These are phyloP conservation scores for Apamea anceps DNA, from an alignment of 2,888 invertebrate genomes.

Conservation along the genomic window DNA sequence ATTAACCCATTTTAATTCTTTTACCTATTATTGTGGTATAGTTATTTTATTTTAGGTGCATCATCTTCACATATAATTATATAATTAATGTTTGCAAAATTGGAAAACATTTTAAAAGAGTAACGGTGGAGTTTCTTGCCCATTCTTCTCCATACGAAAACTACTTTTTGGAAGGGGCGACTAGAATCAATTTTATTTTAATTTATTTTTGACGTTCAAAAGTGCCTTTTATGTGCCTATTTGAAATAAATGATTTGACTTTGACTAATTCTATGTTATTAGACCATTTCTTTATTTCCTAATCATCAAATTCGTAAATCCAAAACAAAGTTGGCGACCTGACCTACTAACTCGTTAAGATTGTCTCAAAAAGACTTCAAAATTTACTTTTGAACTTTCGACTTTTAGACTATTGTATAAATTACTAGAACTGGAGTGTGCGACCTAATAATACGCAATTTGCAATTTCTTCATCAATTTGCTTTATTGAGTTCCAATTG, in stretches of 20 bases:
- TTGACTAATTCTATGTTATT: background rate
- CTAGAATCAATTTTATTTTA: too few species aligned
- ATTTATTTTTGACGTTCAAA: too few species aligned
- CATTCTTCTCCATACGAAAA: too few species aligned
- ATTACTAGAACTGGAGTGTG: conserved; percentile 3
- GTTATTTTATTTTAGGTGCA: too few species aligned
- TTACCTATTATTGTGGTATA: too few species aligned
- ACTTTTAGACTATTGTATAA: conserved; percentile 25
- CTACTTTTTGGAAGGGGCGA: too few species aligned
- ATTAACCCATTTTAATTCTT: too few species aligned
- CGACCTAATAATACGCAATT: conserved; percentile 43
- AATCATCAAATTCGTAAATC: background rate
- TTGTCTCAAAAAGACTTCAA: background rate
- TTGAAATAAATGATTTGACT: background rate
- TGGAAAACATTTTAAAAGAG: too few species aligned
- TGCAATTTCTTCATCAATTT: conserved; percentile 32
- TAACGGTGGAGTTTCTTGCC: too few species aligned
- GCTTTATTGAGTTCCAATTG: conserved; percentile 30
- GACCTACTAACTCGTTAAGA: background rate
- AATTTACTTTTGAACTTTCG: conserved; percentile 1
- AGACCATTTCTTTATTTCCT: background rate
- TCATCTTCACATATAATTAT: too few species aligned
- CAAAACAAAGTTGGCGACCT: background rate
- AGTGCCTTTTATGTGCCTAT: too few species aligned
- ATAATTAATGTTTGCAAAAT: too few species aligned